Conservation (phyloP, 2,113 vertebrate genomes). For the Lontra canadensis region DNA sequence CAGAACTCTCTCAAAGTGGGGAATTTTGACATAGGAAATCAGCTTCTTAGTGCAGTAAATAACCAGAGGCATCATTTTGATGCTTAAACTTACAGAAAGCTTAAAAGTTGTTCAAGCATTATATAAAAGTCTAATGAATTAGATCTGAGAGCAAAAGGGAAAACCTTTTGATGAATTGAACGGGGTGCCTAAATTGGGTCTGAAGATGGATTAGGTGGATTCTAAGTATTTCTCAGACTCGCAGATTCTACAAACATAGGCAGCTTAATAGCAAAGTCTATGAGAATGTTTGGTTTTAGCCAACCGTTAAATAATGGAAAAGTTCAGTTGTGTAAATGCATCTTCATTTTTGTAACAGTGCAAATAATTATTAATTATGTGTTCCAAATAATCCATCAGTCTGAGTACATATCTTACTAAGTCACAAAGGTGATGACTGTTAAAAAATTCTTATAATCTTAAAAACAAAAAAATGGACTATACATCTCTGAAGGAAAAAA, state of each 20-base stretch:
- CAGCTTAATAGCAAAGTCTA: background rate
- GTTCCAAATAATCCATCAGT: background rate
- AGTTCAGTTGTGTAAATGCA: background rate
- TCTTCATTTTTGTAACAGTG: slow-evolving; percentile 41
- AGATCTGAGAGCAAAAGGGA: background rate
- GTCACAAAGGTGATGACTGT: background rate
- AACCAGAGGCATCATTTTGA: background rate
- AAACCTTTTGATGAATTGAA: background rate
- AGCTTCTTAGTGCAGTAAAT: background rate
- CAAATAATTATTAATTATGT: background rate
- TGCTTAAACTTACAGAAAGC: background rate
- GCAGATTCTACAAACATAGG: background rate
- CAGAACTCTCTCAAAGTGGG: background rate
- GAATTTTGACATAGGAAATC: background rate
- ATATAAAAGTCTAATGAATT: background rate
- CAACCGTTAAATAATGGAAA: background rate
- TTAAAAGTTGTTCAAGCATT: background rate
- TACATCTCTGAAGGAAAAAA: background rate
- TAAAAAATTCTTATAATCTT: background rate
- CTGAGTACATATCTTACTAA: background rate
- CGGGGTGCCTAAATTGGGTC: background rate
- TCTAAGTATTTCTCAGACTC: background rate
- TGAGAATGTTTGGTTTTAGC: background rate
- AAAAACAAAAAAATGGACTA: background rate
- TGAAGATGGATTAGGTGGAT: background rate